These are phyloP conservation scores for Cydia strobilella DNA, from an alignment of 1,140 invertebrate species.

Conservation along the genomic window DNA sequence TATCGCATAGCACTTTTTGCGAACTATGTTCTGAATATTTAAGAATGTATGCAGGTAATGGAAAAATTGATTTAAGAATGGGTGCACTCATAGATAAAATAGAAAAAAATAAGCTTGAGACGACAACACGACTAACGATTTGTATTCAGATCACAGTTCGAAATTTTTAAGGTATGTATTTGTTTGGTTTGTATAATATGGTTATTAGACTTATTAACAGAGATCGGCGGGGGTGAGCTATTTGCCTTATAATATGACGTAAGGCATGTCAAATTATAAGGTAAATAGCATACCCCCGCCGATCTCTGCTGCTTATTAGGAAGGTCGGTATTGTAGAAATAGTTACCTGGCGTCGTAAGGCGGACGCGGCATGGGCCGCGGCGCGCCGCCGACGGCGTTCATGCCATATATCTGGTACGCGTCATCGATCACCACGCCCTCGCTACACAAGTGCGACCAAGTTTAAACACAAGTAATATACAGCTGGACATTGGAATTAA, in stretches of 20 bases:
- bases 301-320: too few species aligned
- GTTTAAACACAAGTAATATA: constrained; percentile 4
- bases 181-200: background rate
- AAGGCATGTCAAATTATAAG: too few species aligned
- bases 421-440: constrained; percentile 88
- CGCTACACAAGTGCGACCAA: constrained; percentile 76
- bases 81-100: background rate
- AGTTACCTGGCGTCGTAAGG: constrained; percentile 69
- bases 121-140: background rate
- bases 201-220: too few species aligned
- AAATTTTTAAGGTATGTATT: background rate
- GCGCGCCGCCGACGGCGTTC: constrained; percentile 70
- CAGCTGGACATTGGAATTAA: background rate
- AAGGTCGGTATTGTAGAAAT: background rate
- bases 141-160: constrained; percentile 20
- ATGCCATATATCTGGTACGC: constrained; percentile 89
- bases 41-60: background rate
- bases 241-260: too few species aligned
- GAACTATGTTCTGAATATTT: constrained; percentile 26
- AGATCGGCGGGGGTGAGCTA: too few species aligned
- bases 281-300: too few species aligned
- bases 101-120: background rate
- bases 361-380: constrained; percentile 67
- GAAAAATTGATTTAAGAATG: too few species aligned
- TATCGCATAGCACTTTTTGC: constrained; percentile 55